Evolutionary conservation across 2,888 invertebrate species (phyloP), one percentile per base, ranked within the genome.

Genomic region (Agrochola lota): DNA sequence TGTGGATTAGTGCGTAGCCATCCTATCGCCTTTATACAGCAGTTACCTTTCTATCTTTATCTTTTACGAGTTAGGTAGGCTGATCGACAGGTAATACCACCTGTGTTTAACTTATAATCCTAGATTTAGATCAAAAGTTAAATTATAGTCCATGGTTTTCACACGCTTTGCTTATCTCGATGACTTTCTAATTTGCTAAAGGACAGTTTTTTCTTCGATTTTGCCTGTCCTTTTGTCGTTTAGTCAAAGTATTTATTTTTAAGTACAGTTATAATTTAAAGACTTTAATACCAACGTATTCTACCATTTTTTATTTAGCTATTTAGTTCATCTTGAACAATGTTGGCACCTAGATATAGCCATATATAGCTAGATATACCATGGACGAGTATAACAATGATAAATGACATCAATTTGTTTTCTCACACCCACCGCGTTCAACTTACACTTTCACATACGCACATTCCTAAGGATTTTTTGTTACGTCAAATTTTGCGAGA

Each of bases 381-480:
- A n/a, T n/a, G 64, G 59, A 49, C 46, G 59, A 30, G 23, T 43
- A 46, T 85, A 71, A 71, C 62, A 63, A 68, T 71, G 81, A 74
- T 74, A 80, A 74, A 81, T 80, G 43, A 26, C 57, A 72, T 71
- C 62, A 67, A 74, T 85, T 82, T 72, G 55, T 78, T 85, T 74
- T 71, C 62, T 52, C 52, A 59, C 55, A 46, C 15, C 71, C 35
- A 57, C 43, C 20, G 52, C 9, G 46, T n/a, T 59, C 12, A 68
- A 80, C 57, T 79, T 71, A 71, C 84, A 68, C 80, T 80, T 83
- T 80, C 79, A 60, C 79, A 59, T 70, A 46, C 23, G 64, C 83
- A 83, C 57, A 78, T 80, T 80, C 78, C 63, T 46, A 17, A 78
- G 20, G 35, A 64, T 69, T 63, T 77, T 82, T 80, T 78, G 17